phyloP scores from a whole-genome alignment of 2,888 invertebrate species.

The Reticulitermes lucifugus region DNA sequence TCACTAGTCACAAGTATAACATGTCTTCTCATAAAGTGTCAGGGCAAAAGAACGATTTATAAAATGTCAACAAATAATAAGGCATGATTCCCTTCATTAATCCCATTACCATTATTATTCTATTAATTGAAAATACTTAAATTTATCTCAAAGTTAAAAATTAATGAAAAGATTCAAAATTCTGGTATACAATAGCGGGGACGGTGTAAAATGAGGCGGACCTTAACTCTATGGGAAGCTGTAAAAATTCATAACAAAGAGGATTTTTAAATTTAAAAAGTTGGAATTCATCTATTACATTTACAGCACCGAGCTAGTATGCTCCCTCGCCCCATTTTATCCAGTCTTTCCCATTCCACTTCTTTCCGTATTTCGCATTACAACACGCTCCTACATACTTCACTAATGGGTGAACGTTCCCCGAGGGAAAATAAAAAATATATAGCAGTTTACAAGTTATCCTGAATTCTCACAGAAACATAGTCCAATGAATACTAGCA shows the following conservation, averaged over 20 bases:
- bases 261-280: conserved; percentile 7
- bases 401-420: conserved; percentile 19
- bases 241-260: background rate
- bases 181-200: background rate
- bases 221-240: background rate
- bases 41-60: too few relatives aligned
- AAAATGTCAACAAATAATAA: too few relatives aligned
- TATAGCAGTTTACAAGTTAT: background rate
- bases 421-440: background rate
- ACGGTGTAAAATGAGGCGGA: background rate
- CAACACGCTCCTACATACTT: conserved; percentile 1
- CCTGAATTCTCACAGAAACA: background rate
- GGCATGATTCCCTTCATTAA: too few relatives aligned
- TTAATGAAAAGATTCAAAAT: background rate
- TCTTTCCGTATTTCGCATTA: background rate
- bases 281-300: conserved; percentile 12
- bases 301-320: conserved; percentile 3
- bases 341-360: background rate
- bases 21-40: too few relatives aligned
- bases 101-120: too few relatives aligned
- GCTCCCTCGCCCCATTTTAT: background rate
- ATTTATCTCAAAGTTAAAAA: background rate
- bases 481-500: too few relatives aligned
- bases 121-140: too few relatives aligned
- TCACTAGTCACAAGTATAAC: too few relatives aligned